phyloP scores from a whole-genome alignment of 2,888 invertebrate genomes.

The Eudemis profundana region DNA sequence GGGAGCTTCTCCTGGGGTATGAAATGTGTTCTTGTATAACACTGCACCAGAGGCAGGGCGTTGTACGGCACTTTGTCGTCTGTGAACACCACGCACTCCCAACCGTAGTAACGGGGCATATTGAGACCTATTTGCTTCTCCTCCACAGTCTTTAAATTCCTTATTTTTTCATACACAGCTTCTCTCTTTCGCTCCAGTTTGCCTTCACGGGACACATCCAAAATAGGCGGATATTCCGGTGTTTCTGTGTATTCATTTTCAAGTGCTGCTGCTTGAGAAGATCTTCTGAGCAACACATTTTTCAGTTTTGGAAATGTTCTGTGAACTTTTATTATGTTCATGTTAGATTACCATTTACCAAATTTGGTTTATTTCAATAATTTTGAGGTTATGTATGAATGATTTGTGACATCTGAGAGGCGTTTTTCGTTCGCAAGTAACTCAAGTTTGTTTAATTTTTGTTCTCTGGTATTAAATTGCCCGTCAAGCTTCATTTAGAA shows the following conservation, averaged over 20 bases:
- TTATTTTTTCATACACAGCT: conserved; percentile 85
- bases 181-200: conserved; percentile 76
- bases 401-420: conserved; percentile 15
- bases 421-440: neutral
- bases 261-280: conserved; percentile 63
- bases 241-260: conserved; percentile 75
- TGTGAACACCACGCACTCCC: conserved; percentile 85
- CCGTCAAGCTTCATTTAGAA: neutral
- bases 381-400: conserved; percentile 10
- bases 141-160: conserved; percentile 89
- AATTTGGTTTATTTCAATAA: conserved; percentile 8
- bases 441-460: neutral
- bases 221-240: conserved; percentile 86
- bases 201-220: conserved; percentile 84
- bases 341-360: conserved; percentile 51
- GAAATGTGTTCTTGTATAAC: conserved; percentile 92
- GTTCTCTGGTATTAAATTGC: neutral
- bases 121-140: conserved; percentile 94
- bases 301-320: conserved; percentile 69
- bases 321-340: conserved; percentile 68
- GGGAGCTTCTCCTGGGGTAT: conserved; percentile 86
- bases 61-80: conserved; percentile 88
- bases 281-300: conserved; percentile 55
- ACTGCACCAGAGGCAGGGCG: conserved; percentile 88
- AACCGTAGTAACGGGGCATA: conserved; percentile 93